These are phyloP conservation scores for Hemicordylus capensis DNA, from an alignment of 2,113 vertebrate genomes.

Conservation along the genomic window DNA sequence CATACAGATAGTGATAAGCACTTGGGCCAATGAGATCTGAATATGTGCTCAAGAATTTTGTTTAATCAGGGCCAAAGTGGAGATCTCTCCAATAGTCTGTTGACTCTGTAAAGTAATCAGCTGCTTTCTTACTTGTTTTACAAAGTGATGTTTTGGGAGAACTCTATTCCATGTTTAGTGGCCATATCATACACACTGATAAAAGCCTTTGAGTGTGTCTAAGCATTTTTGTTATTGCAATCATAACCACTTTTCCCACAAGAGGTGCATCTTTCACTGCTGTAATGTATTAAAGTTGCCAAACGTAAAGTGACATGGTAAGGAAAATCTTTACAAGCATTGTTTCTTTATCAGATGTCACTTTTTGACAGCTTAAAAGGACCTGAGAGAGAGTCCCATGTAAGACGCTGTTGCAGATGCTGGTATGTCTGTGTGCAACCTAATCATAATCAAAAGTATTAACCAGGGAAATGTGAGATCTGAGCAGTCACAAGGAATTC, in stretches of 20 bases:
- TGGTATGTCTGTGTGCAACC: background rate
- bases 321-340: background rate
- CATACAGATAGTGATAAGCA: background rate
- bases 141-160: background rate
- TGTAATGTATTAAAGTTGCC: accelerated
- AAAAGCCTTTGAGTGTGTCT: background rate
- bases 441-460: background rate
- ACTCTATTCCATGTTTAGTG: background rate
- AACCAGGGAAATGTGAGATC: background rate
- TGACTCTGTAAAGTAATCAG: background rate
- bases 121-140: background rate
- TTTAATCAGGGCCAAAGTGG: accelerated
- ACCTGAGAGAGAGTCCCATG: background rate
- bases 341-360: background rate
- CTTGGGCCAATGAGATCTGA: accelerated
- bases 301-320: background rate
- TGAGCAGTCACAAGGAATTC: background rate
- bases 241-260: background rate
- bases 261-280: background rate
- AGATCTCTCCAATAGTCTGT: background rate
- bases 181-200: background rate
- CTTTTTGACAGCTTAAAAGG: background rate
- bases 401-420: background rate
- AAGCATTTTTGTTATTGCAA: background rate
- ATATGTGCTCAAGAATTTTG: background rate